These are phyloP conservation scores for Trilocha varians DNA, from an alignment of 2,888 invertebrate species.

Conservation along the genomic window DNA sequence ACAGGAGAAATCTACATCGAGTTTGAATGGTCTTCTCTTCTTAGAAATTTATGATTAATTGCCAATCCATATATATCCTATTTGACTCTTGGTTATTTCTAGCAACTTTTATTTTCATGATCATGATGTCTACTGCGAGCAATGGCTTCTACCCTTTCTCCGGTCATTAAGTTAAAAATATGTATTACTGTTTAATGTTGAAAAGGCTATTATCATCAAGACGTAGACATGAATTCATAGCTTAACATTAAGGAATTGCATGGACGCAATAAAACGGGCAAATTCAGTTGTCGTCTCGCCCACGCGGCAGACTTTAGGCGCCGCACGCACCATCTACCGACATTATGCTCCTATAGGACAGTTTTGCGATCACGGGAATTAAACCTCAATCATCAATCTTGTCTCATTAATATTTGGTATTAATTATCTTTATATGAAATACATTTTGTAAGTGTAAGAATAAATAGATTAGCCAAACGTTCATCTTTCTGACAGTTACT, in stretches of 20 bases:
- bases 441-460: no score
- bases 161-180: no score
- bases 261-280: conserved; percentile 52
- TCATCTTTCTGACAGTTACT: no score
- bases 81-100: no score
- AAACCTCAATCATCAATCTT: not conserved
- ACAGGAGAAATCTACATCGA: not conserved
- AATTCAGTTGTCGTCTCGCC: conserved; percentile 53
- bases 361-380: not conserved
- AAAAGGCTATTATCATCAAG: not conserved
- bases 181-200: no score
- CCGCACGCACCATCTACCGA: conserved; percentile 28
- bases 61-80: no score
- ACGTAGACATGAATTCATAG: conserved; percentile 1
- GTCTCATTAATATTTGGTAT: not conserved
- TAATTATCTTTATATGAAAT: no score
- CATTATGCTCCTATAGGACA: not conserved
- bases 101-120: no score
- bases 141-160: no score
- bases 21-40: not conserved
- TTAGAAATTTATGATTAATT: not conserved
- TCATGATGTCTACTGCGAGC: no score
- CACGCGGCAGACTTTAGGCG: conserved; percentile 62
- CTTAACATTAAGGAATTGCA: conserved; percentile 43
- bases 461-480: no score